Percentiles rank a stretch among this genome's conserved stretches.
These are phyloP conservation scores for Peromyscus aztecus DNA, from an alignment of 2,797 vertebrate species.

Conservation along the genomic window DNA sequence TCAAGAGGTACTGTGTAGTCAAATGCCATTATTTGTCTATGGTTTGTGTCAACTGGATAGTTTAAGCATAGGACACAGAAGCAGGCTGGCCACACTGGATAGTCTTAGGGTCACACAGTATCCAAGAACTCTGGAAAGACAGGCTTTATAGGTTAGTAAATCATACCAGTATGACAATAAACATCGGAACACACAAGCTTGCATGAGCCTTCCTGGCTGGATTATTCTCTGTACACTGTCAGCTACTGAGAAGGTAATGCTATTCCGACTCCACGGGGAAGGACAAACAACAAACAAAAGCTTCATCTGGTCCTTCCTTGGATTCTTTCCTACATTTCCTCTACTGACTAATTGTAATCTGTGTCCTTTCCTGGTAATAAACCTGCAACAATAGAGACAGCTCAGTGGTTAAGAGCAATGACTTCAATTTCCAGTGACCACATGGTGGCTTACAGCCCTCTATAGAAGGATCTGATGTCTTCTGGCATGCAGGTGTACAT, in stretches of 20 bases:
- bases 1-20: neutral
- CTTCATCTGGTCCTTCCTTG: conserved; percentile 20
- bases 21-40: neutral
- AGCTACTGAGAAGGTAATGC: neutral
- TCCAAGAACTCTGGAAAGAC: neutral
- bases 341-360: conserved; percentile 47
- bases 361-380: conserved; percentile 7
- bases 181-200: neutral
- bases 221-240: neutral
- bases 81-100: neutral
- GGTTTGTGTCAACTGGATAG: neutral
- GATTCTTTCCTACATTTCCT: conserved; percentile 12
- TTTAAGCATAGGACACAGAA: conserved; percentile 1
- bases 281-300: conserved; percentile 15
- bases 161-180: neutral
- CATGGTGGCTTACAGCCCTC: too few relatives aligned
- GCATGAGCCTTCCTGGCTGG: neutral
- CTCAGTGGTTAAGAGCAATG: too few relatives aligned
- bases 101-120: neutral
- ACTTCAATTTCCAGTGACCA: too few relatives aligned
- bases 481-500: too few relatives aligned
- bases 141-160: neutral
- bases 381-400: neutral
- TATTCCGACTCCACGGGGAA: neutral
- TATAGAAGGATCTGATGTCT: too few relatives aligned